These are phyloP conservation scores for Gorsachius goisagi DNA, from an alignment of 2,113 vertebrate genomes.

Conservation along the genomic window DNA sequence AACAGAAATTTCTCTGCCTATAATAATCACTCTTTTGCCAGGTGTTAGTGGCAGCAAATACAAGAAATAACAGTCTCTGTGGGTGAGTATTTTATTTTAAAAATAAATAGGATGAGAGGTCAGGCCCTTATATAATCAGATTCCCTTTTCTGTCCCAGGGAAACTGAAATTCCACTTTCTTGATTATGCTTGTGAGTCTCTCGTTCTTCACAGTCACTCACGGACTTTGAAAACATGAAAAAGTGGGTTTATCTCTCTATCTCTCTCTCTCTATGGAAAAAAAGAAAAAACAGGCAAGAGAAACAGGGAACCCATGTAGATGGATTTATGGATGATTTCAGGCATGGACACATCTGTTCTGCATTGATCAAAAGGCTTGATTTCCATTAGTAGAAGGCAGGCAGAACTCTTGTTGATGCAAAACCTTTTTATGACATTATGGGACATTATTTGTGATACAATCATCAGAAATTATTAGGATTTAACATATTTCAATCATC, in stretches of 20 bases:
- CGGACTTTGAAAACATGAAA: background rate
- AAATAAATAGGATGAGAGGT: background rate
- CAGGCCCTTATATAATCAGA: background rate
- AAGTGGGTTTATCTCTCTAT: background rate
- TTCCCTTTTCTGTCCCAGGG: background rate
- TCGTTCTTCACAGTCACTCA: background rate
- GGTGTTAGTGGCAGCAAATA: background rate
- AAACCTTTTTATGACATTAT: background rate
- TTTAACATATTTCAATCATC: background rate
- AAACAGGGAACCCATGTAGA: rapidly evolving
- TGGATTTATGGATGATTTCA: background rate
- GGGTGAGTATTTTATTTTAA: background rate
- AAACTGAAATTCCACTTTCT: background rate
- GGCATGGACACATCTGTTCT: background rate
- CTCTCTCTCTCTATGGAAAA: background rate
- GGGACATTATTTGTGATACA: background rate
- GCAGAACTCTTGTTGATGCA: background rate
- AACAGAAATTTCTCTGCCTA: background rate
- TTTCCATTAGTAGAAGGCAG: background rate
- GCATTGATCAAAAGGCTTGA: background rate
- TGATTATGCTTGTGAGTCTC: background rate
- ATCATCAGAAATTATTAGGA: background rate
- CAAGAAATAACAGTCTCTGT: background rate
- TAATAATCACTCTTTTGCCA: background rate
- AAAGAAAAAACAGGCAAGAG: background rate